phyloP scores from a whole-genome alignment of 2,113 vertebrate genomes.

The Osmerus mordax region DNA sequence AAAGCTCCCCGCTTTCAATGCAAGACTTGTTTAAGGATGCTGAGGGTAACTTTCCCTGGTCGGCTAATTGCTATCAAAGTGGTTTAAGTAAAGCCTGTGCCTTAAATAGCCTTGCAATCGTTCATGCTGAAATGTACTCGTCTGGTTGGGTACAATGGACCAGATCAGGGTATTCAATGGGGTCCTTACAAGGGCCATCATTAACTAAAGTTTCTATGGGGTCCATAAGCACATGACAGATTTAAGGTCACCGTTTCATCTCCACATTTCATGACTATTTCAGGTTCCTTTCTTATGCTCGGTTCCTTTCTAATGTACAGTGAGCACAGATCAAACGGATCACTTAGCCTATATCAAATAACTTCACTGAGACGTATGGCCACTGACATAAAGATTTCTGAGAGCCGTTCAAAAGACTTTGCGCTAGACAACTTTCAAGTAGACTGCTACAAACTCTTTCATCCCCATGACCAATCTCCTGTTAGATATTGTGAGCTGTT shows the following conservation, averaged over 20 bases:
- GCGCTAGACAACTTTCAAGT: not conserved
- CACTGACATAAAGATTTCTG: not conserved
- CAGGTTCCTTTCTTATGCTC: conserved; percentile 11
- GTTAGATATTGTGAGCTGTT: conserved; percentile 40
- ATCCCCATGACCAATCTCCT: conserved; percentile 46
- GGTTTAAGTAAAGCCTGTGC: not conserved
- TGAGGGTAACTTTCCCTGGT: too few relatives aligned
- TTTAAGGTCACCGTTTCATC: conserved; percentile 36
- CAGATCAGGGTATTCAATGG: conserved; percentile 12
- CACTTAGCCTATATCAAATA: conserved; percentile 31
- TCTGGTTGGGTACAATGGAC: not conserved
- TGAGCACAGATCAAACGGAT: conserved; percentile 24
- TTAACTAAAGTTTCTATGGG: conserved; percentile 32
- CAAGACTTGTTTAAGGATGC: not conserved
- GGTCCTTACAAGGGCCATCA: conserved; percentile 32
- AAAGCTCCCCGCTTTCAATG: not conserved
- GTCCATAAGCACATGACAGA: conserved; percentile 18
- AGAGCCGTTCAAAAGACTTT: conserved; percentile 19
- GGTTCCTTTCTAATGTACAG: conserved; percentile 36
- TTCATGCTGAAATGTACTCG: not conserved
- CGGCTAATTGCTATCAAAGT: too few relatives aligned
- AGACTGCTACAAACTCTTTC: conserved; percentile 41
- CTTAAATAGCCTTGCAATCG: not conserved
- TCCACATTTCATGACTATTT: conserved; percentile 19
- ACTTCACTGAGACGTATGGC: conserved; percentile 15